Evolutionary conservation across 2,888 invertebrate species (phyloP).

Genomic region (Lasioglossum oenotherae): DNA sequence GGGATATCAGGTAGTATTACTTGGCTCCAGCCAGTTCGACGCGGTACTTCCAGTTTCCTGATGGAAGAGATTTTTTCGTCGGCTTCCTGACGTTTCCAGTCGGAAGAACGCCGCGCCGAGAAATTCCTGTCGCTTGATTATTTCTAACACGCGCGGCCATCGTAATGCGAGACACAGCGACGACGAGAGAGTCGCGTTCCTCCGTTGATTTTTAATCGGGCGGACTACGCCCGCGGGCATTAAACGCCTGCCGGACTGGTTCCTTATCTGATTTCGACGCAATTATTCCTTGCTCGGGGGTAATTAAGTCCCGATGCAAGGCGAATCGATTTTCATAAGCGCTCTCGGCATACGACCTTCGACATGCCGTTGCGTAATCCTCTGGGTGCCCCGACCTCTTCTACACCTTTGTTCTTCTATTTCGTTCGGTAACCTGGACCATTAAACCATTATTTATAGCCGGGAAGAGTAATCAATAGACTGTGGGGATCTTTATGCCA

Average conservation of each 20-base stretch:
- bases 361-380: conserved; percentile 41
- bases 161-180: conserved; percentile 24
- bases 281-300: conserved; percentile 53
- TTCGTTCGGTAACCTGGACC: background rate
- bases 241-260: conserved; percentile 47
- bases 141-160: conserved; percentile 30
- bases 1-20: background rate
- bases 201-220: conserved; percentile 42
- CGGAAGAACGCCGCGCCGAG: background rate
- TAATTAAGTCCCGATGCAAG: conserved; percentile 58
- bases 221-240: conserved; percentile 17
- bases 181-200: conserved; percentile 42
- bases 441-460: background rate
- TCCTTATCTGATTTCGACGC: conserved; percentile 60
- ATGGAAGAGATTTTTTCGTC: background rate
- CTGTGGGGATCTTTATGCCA: too few species aligned
- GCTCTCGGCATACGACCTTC: conserved; percentile 40
- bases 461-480: background rate
- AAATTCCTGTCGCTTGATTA: conserved; percentile 16
- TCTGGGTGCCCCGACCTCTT: background rate
- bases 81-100: background rate
- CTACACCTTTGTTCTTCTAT: background rate
- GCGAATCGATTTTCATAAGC: conserved; percentile 53
- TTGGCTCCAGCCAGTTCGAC: background rate
- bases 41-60: background rate